Conservation (phyloP, 2,113 vertebrate genomes). For the Scopus umbretta region DNA sequence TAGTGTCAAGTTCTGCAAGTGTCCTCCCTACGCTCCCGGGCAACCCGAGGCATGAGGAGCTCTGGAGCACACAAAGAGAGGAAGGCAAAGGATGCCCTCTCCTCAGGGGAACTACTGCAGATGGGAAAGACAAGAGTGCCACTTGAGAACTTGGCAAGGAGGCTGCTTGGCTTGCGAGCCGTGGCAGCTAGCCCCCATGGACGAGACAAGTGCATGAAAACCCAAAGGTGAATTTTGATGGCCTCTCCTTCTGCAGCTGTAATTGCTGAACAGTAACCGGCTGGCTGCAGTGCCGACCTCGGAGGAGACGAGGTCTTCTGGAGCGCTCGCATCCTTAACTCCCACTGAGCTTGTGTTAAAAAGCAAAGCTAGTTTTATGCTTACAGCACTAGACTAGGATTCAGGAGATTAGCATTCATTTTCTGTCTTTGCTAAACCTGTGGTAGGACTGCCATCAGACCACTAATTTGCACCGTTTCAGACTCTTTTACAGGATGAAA, state of each 20-base stretch:
- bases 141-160: neutral
- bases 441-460: neutral
- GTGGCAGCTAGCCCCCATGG: neutral
- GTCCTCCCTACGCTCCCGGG: neutral
- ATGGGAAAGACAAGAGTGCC: neutral
- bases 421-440: neutral
- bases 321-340: neutral
- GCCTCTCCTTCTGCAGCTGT: neutral
- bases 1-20: neutral
- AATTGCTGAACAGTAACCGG: neutral
- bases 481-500: neutral
- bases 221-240: neutral
- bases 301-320: accelerated
- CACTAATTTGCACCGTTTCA: neutral
- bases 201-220: neutral
- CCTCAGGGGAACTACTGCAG: accelerated
- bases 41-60: neutral
- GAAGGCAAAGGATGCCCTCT: neutral
- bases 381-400: neutral
- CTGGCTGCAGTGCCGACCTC: neutral
- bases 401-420: neutral
- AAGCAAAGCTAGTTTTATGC: neutral
- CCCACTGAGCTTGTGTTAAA: neutral
- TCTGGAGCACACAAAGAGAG: neutral
- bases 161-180: neutral